Conservation (phyloP, 2,888 invertebrate species). For the Sinohyriopsis cumingii region DNA sequence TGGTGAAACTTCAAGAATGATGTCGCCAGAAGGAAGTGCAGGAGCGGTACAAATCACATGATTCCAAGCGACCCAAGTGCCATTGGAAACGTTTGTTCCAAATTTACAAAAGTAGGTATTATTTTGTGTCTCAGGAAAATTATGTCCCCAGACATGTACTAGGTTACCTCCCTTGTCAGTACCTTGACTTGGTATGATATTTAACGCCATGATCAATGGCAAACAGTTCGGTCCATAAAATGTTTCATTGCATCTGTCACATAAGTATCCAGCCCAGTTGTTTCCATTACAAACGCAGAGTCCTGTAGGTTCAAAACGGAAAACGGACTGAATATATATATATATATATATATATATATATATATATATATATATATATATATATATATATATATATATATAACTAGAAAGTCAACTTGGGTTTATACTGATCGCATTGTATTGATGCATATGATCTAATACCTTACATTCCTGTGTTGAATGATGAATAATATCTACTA, state of each 20-base stretch:
- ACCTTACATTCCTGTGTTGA: too few species aligned
- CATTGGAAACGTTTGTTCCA: constrained; percentile 22
- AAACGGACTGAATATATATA: too few species aligned
- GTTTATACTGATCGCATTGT: too few species aligned
- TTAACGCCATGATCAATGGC: constrained; percentile 26
- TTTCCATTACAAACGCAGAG: constrained; percentile 27
- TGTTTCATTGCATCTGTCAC: constrained; percentile 38
- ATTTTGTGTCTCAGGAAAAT: constrained; percentile 32
- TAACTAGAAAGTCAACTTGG: too few species aligned
- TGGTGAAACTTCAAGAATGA: constrained; percentile 23
- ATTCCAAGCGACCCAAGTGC: constrained; percentile 25
- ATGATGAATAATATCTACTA: too few species aligned
- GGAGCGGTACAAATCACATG: too few species aligned
- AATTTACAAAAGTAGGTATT: constrained; percentile 31
- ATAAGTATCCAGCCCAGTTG: constrained; percentile 41
- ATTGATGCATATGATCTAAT: too few species aligned
- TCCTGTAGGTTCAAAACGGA: constrained; percentile 18
- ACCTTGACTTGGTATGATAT: constrained; percentile 31
- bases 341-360: too few species aligned
- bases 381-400: too few species aligned
- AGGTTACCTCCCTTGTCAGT: constrained; percentile 36
- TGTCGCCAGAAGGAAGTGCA: constrained; percentile 14
- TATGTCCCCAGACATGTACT: constrained; percentile 35
- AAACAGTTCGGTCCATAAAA: constrained; percentile 43
- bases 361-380: too few species aligned